phyloP scores from a whole-genome alignment of 1,140 invertebrate species.

The Oncopeltus fasciatus region DNA sequence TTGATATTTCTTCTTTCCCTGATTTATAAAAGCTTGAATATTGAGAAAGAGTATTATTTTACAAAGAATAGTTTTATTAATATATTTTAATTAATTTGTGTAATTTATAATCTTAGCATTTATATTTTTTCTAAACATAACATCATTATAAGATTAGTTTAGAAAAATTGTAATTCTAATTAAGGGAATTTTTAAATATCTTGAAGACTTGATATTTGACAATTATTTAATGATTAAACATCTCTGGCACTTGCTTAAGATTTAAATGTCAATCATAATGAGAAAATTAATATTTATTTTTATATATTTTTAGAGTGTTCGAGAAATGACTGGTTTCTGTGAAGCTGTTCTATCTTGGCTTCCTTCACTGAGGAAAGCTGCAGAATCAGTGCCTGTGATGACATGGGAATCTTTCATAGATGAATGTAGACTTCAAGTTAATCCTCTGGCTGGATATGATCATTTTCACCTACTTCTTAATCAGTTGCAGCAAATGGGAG shows the following conservation, averaged over 20 bases:
- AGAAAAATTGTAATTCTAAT: no score
- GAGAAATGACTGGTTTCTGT: constrained; percentile 44
- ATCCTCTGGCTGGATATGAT: constrained; percentile 50
- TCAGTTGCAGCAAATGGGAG: constrained; percentile 52
- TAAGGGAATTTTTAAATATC: no score
- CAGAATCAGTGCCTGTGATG: constrained; percentile 47
- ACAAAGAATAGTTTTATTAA: not conserved
- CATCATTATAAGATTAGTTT: no score
- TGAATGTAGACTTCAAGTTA: constrained; percentile 44
- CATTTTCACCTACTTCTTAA: constrained; percentile 51
- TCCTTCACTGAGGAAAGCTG: constrained; percentile 35
- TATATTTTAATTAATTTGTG: no score
- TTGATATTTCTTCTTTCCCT: not conserved
- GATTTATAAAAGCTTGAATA: not conserved
- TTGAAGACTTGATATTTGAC: no score
- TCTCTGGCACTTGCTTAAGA: no score
- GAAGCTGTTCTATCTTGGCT: constrained; percentile 43
- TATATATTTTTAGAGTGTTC: constrained; percentile 32
- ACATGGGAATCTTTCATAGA: constrained; percentile 49
- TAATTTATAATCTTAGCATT: no score
- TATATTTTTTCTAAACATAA: no score
- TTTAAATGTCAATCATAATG: no score
- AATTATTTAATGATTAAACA: no score
- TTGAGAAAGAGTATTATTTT: not conserved
- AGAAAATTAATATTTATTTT: no score